Base-by-base conservation (phyloP, 2,113 vertebrate species). In the Pangasianodon hypophthalmus region DNA sequence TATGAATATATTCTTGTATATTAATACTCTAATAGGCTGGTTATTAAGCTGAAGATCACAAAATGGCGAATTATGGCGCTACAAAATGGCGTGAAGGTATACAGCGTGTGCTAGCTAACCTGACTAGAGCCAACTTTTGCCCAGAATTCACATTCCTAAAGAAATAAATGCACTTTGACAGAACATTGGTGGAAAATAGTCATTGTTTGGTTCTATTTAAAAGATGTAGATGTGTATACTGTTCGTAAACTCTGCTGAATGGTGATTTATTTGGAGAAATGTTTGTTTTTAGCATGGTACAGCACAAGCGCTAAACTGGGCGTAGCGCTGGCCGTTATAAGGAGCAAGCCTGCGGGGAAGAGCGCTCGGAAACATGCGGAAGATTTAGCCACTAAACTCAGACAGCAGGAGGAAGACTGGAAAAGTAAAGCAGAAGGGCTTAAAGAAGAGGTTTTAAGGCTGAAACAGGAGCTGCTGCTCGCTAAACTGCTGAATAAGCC, bases 251-350 rank as follows among this genome's bases (percentile, higher is more conserved):
- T 4, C 26, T 1, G 4, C n/a, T 10, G 50, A 44, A 29, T 84
- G 32, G 13, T 60, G 58, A 26, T 82, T 52, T 56, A 1, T 21
- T 75, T 48, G 13, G 14, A 79, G 16, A 21, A 54, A 82, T 54
- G 19, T 58, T 58, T 9, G 3, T 56, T 16, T 32, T 10, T 56
- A 96, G 94, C 92, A 4, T 96, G 95, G 92, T 93, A 94, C 85
- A 86, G 96, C 86, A 95, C 91, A 92, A 96, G 94, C 13, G 96
- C 95, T 92, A 96, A 95, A 91, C 44, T 97, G 26, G 97, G 97
- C 2, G n/a, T 97, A 90, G 97, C 98, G 0, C 92, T 97, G 93
- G 97, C 97, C 2, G 91, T 99, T 86, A 97, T 99, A 86, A 97
- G 84, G 90, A 96, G 91, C 88, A 97, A 93, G 80, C 97, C 98